phyloP scores from a whole-genome alignment of 2,113 vertebrate species.

The Lampris incognitus region DNA sequence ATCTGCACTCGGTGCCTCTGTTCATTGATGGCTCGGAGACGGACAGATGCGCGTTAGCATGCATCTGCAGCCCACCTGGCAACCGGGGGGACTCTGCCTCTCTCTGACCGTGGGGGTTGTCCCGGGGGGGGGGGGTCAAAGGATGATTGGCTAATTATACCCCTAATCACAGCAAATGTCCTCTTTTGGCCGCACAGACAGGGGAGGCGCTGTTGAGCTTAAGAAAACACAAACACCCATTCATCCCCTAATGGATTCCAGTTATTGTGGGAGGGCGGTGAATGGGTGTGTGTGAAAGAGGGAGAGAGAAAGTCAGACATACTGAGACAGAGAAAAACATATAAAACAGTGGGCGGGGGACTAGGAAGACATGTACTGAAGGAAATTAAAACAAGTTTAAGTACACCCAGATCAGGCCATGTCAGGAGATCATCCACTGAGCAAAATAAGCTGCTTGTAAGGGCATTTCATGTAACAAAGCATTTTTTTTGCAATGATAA shows the following conservation, averaged over 20 bases:
- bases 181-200: conserved; percentile 31
- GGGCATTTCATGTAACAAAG: too few relatives aligned
- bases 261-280: conserved; percentile 33
- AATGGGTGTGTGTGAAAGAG: background rate
- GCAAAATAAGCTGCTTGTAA: too few relatives aligned
- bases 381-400: too few relatives aligned
- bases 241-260: conserved; percentile 75
- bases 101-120: conserved; percentile 64
- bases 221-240: conserved; percentile 73
- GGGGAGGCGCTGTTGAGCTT: conserved; percentile 71
- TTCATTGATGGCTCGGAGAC: background rate
- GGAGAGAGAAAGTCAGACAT: background rate
- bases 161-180: conserved; percentile 69
- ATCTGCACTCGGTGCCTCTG: background rate
- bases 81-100: background rate
- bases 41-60: conserved; percentile 62
- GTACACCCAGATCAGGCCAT: too few relatives aligned
- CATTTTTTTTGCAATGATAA: background rate
- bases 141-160: conserved; percentile 73
- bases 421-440: too few relatives aligned
- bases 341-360: conserved; percentile 16
- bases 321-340: background rate
- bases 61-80: conserved; percentile 52
- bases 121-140: conserved; percentile 60
- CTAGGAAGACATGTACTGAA: background rate